Base-by-base conservation (phyloP, 2,113 vertebrate species). In the Hassar affinis region DNA sequence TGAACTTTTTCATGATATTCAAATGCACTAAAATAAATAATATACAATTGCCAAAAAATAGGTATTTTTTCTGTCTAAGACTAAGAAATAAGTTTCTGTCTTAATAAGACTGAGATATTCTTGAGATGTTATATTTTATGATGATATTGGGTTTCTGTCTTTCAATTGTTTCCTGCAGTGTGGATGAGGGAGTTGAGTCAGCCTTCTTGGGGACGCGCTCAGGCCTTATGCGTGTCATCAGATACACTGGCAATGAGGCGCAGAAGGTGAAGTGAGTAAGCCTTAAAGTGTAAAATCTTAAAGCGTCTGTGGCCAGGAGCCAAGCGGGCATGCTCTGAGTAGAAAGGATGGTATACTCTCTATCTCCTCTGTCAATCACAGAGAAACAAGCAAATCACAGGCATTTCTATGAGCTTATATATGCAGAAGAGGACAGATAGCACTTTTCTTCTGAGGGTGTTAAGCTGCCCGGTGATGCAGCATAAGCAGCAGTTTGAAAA, bases 181-280 rank as follows among this genome's bases (percentile, higher is more conserved):
- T 93, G 0, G 93, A 96, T 75, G 85, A 88, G 0, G 96, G 93
- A 0, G 30, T 97, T 0, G 96, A 98, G 88, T 87, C 95, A 27
- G 98, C 95, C 0, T 99, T 99, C 88, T 93, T 99, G 78, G 98
- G 97, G 0, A 99, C 97, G 7, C 94, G 96, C 0, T 92, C 97
- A 0, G 98, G 97, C 0, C 94, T 99, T 47, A 94, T 96, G 88
- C 95, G 98, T 84, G 89, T 90, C 64, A 85, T 81, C 78, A 91
- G 96, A 80, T 98, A 97, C 0, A 92, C 96, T 56, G 96, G 96
- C 61, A 91, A 92, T 0, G 97, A 99, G 90, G 94, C 91, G 80
- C 87, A 95, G 81, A 95, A 96, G 0, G 94, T 96, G 85, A 97
- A 91, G 98, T 98, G 86, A 93, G 95, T 91, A 27, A 81, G 61